Base-by-base conservation (phyloP, 2,113 vertebrate species). In the Petroica traversi region DNA sequence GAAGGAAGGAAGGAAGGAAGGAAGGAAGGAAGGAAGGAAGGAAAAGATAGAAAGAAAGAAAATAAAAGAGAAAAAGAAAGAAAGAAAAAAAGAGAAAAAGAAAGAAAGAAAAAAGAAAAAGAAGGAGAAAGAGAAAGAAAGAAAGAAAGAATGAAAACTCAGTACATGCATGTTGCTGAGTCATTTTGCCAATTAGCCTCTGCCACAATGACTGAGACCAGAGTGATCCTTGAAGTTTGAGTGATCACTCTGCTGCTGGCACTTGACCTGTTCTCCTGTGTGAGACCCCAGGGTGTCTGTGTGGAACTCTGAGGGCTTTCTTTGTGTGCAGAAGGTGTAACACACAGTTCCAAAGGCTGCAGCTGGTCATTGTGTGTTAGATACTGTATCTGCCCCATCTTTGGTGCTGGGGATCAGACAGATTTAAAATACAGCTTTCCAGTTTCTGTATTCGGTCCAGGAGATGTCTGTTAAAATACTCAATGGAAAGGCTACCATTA, bases 61-160 rank as follows among this genome's bases (percentile, higher is more conserved):
- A n/a, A n/a, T 45, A 58, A 26, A 8, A 10, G 8, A 19, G 4
- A n/a, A 3, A 12, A 16, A 16, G 6, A 8, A 3, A 13, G 16
- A 12, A 14, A 7, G 7, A 19, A 28, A 45, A 17, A 23, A 14
- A 25, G 5, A 33, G n/a, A n/a, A n/a, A n/a, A 26, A 36, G 36
- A 8, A 10, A n/a, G n/a, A n/a, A n/a, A n/a, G n/a, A n/a, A n/a
- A n/a, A n/a, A n/a, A n/a, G n/a, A n/a, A n/a, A n/a, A n/a, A n/a
- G n/a, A n/a, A 8, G 7, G 8, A 19, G 4, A n/a, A 3, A 12
- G 24, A 16, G 6, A 8, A 3, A 13, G 16, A 12, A 14, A 7
- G 7, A 19, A 28, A 45, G 24, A 23, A 14, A 25, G 5, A 33
- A n/a, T n/a, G n/a, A 6, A 28, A 59, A 49, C 24, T 26, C 34